These are phyloP conservation scores for Drosophila subobscura DNA, from an alignment of 1,140 invertebrate species.

Conservation along the genomic window DNA sequence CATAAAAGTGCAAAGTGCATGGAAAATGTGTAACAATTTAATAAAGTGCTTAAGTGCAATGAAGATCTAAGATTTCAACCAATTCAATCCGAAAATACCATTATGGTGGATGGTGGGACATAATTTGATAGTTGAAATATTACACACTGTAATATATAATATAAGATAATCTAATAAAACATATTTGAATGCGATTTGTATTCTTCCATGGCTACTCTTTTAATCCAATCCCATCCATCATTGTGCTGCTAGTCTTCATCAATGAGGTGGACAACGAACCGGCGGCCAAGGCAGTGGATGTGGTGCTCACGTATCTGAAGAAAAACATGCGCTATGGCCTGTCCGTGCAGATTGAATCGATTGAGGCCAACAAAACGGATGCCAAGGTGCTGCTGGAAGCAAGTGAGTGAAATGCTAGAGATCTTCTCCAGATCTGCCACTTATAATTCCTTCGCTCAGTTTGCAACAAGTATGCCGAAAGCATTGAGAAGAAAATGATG, in stretches of 20 bases:
- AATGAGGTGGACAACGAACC: slow-evolving; percentile 89
- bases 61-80: too few species aligned
- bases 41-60: too few species aligned
- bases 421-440: neutral
- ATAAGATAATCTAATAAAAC: too few species aligned
- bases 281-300: slow-evolving; percentile 87
- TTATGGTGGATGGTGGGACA: too few species aligned
- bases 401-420: slow-evolving; percentile 82
- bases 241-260: slow-evolving; percentile 86
- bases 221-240: slow-evolving; percentile 9
- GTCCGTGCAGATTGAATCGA: slow-evolving; percentile 86
- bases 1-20: too few species aligned
- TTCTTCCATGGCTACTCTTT: neutral
- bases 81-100: too few species aligned
- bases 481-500: slow-evolving; percentile 86
- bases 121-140: too few species aligned
- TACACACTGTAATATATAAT: too few species aligned
- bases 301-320: slow-evolving; percentile 87
- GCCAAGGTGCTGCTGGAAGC: slow-evolving; percentile 87
- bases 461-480: slow-evolving; percentile 88
- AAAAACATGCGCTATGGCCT: slow-evolving; percentile 87
- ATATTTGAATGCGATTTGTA: too few species aligned
- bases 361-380: slow-evolving; percentile 87
- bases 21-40: too few species aligned
- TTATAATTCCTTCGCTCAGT: slow-evolving; percentile 83